These are phyloP conservation scores for Sciurus niger DNA, from an alignment of 2,113 vertebrate species.

Conservation along the genomic window DNA sequence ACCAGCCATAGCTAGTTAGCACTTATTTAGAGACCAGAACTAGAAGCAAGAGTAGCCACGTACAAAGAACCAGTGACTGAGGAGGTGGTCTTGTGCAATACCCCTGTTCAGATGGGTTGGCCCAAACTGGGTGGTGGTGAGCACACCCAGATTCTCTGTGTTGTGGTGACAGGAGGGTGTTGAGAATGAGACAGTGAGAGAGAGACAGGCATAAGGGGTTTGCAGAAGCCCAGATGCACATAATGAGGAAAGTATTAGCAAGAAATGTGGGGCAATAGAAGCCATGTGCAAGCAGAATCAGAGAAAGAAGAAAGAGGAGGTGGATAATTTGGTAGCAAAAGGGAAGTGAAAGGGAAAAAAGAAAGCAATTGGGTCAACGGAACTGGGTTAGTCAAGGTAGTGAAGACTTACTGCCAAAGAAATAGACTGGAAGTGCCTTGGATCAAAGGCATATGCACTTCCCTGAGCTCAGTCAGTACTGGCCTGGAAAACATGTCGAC, in stretches of 20 bases:
- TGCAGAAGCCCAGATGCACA: not conserved
- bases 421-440: not conserved
- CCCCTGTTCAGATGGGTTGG: not conserved
- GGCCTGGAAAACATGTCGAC: not conserved
- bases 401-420: not conserved
- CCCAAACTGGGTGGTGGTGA: not conserved
- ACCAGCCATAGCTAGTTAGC: not conserved
- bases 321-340: not conserved
- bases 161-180: not conserved
- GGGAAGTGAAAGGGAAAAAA: not conserved
- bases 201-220: not conserved
- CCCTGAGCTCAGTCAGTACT: not conserved
- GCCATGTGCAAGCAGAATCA: not conserved
- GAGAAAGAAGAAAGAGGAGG: not conserved
- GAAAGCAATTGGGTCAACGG: not conserved
- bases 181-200: not conserved
- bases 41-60: not conserved
- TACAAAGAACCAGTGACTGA: not conserved
- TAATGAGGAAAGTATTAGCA: not conserved
- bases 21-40: not conserved
- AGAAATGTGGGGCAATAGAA: not conserved
- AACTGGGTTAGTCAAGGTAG: too few relatives aligned
- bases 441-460: fast-evolving
- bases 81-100: not conserved
- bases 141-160: not conserved